phyloP scores from a whole-genome alignment of 2,888 invertebrate species.

The Spatulosminthurus flaviceps region DNA sequence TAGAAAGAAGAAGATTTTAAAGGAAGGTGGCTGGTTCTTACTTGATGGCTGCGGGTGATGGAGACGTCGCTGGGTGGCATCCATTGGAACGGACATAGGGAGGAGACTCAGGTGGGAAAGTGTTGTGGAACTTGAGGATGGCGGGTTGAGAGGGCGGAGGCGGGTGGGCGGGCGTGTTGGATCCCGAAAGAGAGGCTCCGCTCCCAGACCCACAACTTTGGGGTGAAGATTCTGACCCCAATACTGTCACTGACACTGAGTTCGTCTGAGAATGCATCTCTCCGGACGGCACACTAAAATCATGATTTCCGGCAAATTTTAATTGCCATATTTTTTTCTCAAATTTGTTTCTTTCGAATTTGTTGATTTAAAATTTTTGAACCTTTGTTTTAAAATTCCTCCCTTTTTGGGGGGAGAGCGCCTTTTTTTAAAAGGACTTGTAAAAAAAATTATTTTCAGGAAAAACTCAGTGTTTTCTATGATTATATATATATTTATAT shows the following conservation, averaged over 20 bases:
- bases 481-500: no score
- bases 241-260: constrained; percentile 43
- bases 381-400: not conserved
- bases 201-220: constrained; percentile 60
- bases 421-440: no score
- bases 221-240: constrained; percentile 52
- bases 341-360: constrained; percentile 22
- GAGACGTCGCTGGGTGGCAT: constrained; percentile 57
- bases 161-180: constrained; percentile 55
- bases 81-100: constrained; percentile 54
- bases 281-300: constrained; percentile 51
- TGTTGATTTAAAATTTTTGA: not conserved
- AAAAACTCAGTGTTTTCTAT: no score
- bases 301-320: constrained; percentile 46
- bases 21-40: constrained; percentile 40
- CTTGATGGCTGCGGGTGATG: constrained; percentile 56
- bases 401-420: no score
- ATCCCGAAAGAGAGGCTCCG: constrained; percentile 53
- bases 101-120: constrained; percentile 88
- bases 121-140: constrained; percentile 91
- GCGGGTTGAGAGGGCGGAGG: constrained; percentile 79
- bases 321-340: constrained; percentile 48
- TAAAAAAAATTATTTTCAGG: no score
- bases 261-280: constrained; percentile 46
- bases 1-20: constrained; percentile 31